Evolutionary conservation across 2,888 invertebrate genomes (phyloP).

Genomic region (Polydrusus tereticollis): DNA sequence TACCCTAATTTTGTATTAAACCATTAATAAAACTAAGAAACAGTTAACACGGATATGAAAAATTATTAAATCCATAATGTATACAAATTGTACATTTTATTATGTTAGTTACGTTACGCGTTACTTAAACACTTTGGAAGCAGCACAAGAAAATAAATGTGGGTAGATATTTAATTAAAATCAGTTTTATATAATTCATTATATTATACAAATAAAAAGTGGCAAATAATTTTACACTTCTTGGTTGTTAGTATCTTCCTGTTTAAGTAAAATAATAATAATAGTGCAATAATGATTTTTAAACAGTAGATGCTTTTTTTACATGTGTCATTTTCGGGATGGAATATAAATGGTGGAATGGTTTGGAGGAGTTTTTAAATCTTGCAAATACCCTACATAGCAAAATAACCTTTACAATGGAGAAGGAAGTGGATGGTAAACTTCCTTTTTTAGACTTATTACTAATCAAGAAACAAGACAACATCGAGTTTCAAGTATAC

Average conservation of each 20-base stretch:
- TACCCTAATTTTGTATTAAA: not conserved
- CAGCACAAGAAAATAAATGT: not conserved
- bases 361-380: no score
- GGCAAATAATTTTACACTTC: not conserved
- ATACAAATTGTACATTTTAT: not conserved
- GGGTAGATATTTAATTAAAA: not conserved
- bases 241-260: not conserved
- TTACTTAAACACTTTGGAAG: not conserved
- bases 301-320: not conserved
- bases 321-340: not conserved
- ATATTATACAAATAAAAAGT: not conserved
- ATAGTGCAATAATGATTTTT: not conserved
- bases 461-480: no score
- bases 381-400: no score
- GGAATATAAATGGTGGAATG: not conserved
- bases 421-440: no score
- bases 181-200: slow-evolving; percentile 5
- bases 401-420: no score
- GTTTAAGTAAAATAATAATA: not conserved
- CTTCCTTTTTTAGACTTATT: no score
- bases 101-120: not conserved
- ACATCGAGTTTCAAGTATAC: no score
- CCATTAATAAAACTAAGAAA: not conserved
- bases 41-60: not conserved
- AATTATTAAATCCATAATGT: not conserved